Evolutionary conservation across 2,888 invertebrate genomes (phyloP).

Genomic region (Xylota segnis): DNA sequence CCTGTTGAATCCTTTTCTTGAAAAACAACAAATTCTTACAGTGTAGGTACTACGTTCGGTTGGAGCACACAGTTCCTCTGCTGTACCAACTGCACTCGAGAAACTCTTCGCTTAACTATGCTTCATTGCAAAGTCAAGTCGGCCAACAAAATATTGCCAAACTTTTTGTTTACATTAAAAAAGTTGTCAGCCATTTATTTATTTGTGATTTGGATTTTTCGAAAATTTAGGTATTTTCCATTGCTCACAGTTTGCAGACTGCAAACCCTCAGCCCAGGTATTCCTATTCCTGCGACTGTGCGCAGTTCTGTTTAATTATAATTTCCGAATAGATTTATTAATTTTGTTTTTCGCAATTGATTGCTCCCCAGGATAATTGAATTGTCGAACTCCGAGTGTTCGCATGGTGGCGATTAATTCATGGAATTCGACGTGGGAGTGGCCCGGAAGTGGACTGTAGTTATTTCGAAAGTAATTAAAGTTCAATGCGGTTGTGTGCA

Average conservation of each 20-base stretch:
- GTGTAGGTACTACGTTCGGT: background rate
- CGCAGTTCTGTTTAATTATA: slow-evolving; percentile 9
- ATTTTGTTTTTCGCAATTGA: slow-evolving; percentile 2
- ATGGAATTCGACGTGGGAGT: background rate
- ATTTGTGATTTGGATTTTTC: slow-evolving; percentile 3
- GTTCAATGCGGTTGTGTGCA: background rate
- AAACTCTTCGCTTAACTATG: slow-evolving; percentile 3
- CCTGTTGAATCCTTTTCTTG: no score
- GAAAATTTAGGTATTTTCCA: background rate
- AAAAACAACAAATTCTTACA: background rate
- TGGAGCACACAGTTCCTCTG: background rate
- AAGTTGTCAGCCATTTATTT: slow-evolving; percentile 6
- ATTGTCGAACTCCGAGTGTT: background rate
- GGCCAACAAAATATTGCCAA: slow-evolving; percentile 34
- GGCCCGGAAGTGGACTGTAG: background rate
- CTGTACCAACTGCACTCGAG: background rate
- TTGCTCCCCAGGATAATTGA: slow-evolving; percentile 21
- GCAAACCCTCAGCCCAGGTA: background rate
- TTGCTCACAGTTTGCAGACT: background rate
- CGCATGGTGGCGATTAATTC: background rate
- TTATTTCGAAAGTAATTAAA: background rate
- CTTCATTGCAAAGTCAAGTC: slow-evolving; percentile 1
- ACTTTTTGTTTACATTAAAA: slow-evolving; percentile 34
- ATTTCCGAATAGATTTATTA: slow-evolving; percentile 23
- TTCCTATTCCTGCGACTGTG: background rate